phyloP scores from a whole-genome alignment of 2,113 vertebrate species.

The Prunella fulvescens region DNA sequence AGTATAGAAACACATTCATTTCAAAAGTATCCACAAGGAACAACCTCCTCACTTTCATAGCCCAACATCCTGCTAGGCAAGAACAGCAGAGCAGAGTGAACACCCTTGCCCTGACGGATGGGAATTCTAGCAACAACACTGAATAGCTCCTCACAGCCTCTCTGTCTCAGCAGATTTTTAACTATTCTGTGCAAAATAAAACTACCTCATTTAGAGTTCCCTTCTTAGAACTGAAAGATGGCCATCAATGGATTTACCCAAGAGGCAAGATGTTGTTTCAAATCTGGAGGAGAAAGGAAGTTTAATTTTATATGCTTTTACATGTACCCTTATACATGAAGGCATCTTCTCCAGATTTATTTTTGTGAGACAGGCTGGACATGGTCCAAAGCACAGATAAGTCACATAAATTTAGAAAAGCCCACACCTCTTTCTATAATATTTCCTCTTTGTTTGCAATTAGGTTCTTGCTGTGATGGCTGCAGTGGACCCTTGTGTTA shows the following conservation, averaged over 20 bases:
- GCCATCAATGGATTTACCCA: neutral
- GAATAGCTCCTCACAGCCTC: neutral
- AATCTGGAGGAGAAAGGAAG: neutral
- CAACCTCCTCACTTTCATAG: neutral
- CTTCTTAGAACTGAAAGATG: neutral
- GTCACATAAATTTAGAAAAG: neutral
- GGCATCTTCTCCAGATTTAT: neutral
- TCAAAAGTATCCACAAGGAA: neutral
- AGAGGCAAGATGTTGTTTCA: neutral
- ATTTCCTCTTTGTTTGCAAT: neutral
- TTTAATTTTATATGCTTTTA: neutral
- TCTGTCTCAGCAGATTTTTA: neutral
- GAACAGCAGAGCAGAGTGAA: neutral
- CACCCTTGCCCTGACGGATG: neutral
- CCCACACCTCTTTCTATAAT: neutral
- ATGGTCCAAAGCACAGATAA: neutral
- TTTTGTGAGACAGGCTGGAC: neutral
- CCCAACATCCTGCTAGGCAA: neutral
- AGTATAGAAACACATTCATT: neutral
- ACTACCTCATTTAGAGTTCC: neutral
- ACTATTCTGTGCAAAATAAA: neutral
- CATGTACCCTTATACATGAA: accelerated
- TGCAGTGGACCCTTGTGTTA: neutral
- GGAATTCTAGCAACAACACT: neutral
- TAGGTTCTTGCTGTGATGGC: neutral